Evolutionary conservation across 2,113 vertebrate genomes (phyloP).

Genomic region (Petrocephalus zakoni): DNA sequence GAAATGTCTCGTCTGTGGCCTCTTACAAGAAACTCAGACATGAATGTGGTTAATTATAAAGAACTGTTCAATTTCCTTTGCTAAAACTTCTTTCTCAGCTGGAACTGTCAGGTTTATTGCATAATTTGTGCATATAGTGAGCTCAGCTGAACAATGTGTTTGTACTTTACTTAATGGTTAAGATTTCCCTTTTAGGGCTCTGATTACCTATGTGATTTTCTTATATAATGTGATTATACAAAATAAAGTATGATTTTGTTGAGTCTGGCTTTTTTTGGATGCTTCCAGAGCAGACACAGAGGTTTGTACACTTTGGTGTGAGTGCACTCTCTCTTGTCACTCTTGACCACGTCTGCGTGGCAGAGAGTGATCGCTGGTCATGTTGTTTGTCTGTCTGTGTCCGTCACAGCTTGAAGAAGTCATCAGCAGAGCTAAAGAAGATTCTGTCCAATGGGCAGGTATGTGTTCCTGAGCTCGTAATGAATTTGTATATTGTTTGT

Average conservation of each 20-base stretch:
- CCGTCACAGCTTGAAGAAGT: slow-evolving; percentile 81
- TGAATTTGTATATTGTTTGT: background rate
- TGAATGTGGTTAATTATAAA: background rate
- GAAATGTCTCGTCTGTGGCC: background rate
- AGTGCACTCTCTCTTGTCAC: no score
- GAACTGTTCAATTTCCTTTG: background rate
- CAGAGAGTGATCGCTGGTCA: background rate
- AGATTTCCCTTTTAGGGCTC: background rate
- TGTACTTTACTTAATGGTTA: background rate
- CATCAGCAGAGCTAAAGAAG: slow-evolving; percentile 89
- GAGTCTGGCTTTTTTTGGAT: background rate
- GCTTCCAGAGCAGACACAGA: background rate
- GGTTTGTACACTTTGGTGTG: background rate
- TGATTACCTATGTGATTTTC: background rate
- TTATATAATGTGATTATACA: background rate
- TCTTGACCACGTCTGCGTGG: background rate
- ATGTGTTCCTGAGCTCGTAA: background rate
- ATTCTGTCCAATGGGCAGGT: slow-evolving; percentile 77
- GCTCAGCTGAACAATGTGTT: background rate
- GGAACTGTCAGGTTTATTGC: background rate
- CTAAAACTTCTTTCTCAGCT: background rate
- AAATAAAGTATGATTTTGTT: background rate
- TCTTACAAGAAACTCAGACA: background rate
- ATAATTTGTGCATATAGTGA: background rate
- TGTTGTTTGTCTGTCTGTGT: background rate